Percentiles rank a stretch among this genome's conserved stretches.
phyloP scores from a whole-genome alignment of 2,888 invertebrate species.

The Ochropacha duplaris region DNA sequence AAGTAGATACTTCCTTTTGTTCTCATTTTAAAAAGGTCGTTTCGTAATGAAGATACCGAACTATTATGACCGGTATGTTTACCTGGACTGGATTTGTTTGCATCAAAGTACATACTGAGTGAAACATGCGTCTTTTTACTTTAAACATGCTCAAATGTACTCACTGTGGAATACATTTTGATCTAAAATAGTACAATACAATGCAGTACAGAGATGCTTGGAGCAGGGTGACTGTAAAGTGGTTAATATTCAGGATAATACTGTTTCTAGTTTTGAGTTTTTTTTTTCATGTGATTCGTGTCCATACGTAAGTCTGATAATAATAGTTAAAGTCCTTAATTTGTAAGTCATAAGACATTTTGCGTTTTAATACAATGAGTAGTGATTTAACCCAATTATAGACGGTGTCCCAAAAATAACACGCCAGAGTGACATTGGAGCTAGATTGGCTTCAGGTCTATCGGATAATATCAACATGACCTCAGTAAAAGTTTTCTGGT shows the following conservation, averaged over 20 bases:
- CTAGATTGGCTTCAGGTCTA: too few relatives aligned
- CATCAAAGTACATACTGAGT: slow-evolving; percentile 6
- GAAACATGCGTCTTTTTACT: slow-evolving; percentile 15
- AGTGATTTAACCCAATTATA: too few relatives aligned
- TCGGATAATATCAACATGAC: too few relatives aligned
- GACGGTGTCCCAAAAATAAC: too few relatives aligned
- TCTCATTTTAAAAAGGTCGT: slow-evolving; percentile 23
- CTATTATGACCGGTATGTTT: slow-evolving; percentile 30
- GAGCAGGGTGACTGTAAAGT: background rate
- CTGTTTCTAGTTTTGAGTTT: too few relatives aligned
- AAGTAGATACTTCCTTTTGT: slow-evolving; percentile 15
- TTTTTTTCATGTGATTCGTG: too few relatives aligned
- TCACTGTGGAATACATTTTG: slow-evolving; percentile 36
- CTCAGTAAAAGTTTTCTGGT: too few relatives aligned
- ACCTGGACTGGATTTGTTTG: slow-evolving; percentile 34
- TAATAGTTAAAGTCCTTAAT: too few relatives aligned
- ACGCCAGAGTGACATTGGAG: too few relatives aligned
- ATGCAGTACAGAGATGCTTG: background rate
- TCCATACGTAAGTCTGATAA: too few relatives aligned
- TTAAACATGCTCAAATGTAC: slow-evolving; percentile 26
- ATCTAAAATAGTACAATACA: slow-evolving; percentile 35
- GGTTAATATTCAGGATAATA: background rate
- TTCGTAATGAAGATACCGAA: slow-evolving; percentile 33
- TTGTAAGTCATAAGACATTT: too few relatives aligned
- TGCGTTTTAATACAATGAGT: too few relatives aligned